These are phyloP conservation scores for Actinia tenebrosa DNA, from an alignment of 64 coral and sea anemone species.

Conservation along the genomic window DNA sequence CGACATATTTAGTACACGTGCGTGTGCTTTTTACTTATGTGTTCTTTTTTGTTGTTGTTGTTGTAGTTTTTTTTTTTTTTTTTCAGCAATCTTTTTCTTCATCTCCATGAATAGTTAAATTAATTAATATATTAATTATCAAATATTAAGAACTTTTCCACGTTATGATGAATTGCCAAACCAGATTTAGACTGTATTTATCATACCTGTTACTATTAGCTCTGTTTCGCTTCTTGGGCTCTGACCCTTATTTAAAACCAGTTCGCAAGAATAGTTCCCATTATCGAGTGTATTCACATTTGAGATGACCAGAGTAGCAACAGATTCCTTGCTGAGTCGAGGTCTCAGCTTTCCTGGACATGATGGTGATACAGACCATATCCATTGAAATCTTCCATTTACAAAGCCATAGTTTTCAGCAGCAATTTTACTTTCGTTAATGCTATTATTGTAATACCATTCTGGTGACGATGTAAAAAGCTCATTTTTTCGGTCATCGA, in stretches of 20 bases:
- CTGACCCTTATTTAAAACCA: background rate
- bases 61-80: no score
- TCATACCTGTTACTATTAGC: background rate
- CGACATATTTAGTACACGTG: no score
- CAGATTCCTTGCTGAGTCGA: background rate
- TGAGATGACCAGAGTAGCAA: conserved; percentile 10
- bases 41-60: no score
- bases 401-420: background rate
- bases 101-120: no score
- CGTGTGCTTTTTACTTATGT: no score
- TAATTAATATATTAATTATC: no score
- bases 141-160: no score
- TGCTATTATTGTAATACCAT: background rate
- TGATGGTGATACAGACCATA: background rate
- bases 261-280: background rate
- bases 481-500: background rate
- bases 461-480: background rate
- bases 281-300: background rate
- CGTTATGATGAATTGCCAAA: no score
- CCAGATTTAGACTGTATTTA: no score
- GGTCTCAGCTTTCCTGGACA: background rate
- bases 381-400: background rate
- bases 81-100: no score
- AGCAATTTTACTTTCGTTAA: background rate
- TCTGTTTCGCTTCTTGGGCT: no score